A percentile compares a stretch with the other conserved stretches of the same genome.
Evolutionary conservation across 37 sponge, comb jelly and placozoan genomes (phyloP).

Genomic region (Halichondria panicea): DNA sequence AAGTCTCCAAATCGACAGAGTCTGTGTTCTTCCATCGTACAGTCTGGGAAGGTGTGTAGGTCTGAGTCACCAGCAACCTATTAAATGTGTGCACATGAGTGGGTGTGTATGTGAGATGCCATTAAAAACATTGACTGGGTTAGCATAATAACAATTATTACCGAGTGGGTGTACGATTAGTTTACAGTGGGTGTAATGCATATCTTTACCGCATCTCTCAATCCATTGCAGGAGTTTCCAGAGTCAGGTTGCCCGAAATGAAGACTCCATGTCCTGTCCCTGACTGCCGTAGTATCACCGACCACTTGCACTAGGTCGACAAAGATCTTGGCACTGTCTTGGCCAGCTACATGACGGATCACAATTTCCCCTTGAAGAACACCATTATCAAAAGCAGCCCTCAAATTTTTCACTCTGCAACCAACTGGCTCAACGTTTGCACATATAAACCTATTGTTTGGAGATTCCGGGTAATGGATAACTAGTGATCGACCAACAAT

Average conservation of each 20-base stretch:
- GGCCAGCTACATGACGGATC: constrained; percentile 1
- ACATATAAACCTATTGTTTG: constrained; percentile 21
- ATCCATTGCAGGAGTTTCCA: too few species aligned
- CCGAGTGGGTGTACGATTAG: too few species aligned
- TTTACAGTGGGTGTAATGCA: too few species aligned
- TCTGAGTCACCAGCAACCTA: not conserved
- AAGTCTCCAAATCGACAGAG: constrained; percentile 48
- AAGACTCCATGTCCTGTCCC: constrained; percentile 18
- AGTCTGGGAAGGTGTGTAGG: not conserved
- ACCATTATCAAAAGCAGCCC: constrained; percentile 21
- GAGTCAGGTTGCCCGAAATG: too few species aligned
- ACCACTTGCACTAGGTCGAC: constrained; percentile 40
- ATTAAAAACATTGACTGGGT: too few species aligned
- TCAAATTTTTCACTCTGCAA: not conserved
- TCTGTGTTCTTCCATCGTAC: constrained; percentile 11
- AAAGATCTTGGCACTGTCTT: constrained; percentile 29
- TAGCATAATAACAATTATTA: too few species aligned
- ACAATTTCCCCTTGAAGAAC: constrained; percentile 57
- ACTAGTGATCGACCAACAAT: constrained; percentile 61
- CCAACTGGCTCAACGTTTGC: constrained; percentile 55
- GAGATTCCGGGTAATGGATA: constrained; percentile 18
- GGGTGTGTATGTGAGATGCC: too few species aligned
- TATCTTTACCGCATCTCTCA: too few species aligned
- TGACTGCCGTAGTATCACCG: not conserved
- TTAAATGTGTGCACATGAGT: too few species aligned